Conservation (phyloP, 2,113 vertebrate genomes). For the Gila orcuttii region DNA sequence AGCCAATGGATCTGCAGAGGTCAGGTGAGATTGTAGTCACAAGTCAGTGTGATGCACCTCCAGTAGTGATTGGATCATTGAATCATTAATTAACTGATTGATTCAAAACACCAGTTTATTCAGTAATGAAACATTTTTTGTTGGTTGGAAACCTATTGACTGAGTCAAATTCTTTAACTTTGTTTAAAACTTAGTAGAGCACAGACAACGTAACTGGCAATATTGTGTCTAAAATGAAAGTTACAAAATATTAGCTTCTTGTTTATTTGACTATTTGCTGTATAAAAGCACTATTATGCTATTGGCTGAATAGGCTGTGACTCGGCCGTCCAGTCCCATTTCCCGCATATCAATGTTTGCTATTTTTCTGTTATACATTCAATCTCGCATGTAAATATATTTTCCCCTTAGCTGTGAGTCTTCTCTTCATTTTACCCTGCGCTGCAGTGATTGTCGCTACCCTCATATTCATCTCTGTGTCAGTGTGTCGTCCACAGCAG, state of each 20-base stretch:
- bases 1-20: too few species aligned
- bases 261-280: not conserved
- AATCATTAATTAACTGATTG: not conserved
- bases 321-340: not conserved
- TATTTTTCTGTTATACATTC: not conserved
- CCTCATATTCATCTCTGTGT: conserved; percentile 79
- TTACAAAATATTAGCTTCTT: not conserved
- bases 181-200: too few species aligned
- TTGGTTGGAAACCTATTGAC: not conserved
- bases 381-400: not conserved
- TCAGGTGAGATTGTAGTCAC: too few species aligned
- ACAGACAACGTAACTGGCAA: not conserved
- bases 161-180: too few species aligned
- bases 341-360: not conserved
- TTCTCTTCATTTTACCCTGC: conserved; percentile 82
- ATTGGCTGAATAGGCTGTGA: not conserved
- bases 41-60: too few species aligned
- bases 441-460: conserved; percentile 72
- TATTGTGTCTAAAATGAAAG: not conserved
- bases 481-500: conserved; percentile 70
- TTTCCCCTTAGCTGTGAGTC: conserved; percentile 67
- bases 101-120: not conserved
- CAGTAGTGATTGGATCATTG: not conserved
- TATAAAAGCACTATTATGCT: not conserved
- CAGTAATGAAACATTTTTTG: not conserved